A percentile compares a stretch with the other conserved stretches of the same genome.
These are phyloP conservation scores for Rhincodon typus DNA, from an alignment of 2,797 vertebrate species.

Conservation along the genomic window DNA sequence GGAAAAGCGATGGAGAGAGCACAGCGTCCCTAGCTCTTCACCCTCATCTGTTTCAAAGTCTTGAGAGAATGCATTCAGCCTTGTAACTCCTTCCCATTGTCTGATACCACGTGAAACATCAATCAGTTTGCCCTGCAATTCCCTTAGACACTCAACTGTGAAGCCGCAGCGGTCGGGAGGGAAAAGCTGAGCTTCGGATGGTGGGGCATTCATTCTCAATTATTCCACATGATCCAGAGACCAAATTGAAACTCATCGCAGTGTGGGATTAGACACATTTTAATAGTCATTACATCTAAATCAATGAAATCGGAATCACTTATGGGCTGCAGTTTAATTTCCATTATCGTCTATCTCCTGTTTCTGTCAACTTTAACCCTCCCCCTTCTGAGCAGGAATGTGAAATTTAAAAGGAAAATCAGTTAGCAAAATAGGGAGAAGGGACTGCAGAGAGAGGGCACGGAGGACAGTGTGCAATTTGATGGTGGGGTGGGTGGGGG, in stretches of 20 bases:
- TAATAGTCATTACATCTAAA: slow-evolving; percentile 37
- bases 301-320: slow-evolving; percentile 27
- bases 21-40: not conserved
- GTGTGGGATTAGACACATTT: slow-evolving; percentile 34
- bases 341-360: slow-evolving; percentile 33
- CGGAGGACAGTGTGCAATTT: not conserved
- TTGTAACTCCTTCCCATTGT: not conserved
- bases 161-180: not conserved
- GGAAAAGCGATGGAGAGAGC: not conserved
- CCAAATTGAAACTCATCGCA: slow-evolving; percentile 37
- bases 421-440: not conserved
- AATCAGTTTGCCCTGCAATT: not conserved
- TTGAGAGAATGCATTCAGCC: not conserved
- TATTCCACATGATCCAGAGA: not conserved
- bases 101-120: not conserved
- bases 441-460: not conserved
- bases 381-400: not conserved
- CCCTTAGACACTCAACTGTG: not conserved
- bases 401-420: not conserved
- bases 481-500: not conserved
- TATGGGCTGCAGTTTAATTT: slow-evolving; percentile 32
- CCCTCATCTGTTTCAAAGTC: not conserved
- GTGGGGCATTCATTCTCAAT: slow-evolving; percentile 11
- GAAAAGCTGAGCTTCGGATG: not conserved
- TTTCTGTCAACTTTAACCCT: slow-evolving; percentile 14